Evolutionary conservation across 2,888 invertebrate genomes (phyloP), one percentile per base, ranked within the genome.

Genomic region (Drosophila infuscata): DNA sequence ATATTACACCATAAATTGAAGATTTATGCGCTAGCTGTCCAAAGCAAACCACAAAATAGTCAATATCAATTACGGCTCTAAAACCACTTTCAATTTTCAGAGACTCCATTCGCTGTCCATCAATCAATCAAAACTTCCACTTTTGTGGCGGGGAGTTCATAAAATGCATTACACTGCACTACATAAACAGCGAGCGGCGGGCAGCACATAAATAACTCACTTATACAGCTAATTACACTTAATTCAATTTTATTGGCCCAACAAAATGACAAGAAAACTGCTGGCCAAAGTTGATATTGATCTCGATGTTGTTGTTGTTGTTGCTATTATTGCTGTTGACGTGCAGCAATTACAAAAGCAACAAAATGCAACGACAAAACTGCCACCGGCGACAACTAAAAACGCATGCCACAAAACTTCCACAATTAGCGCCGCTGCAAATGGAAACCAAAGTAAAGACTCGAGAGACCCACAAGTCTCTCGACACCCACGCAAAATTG

Each of bases 141-240:
- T 29, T 46, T 17, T 33, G 41, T 8, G 3, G n/a, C 15, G 17
- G 25, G 32, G 11, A 20, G 57, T 43, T 2, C 33, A 57, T 59
- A 36, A 41, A 67, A 59, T 59, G 52, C 67, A 67, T 57, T 76
- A 54, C 68, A 72, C 70, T 74, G 76, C 74, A 70, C 68, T 66
- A 56, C 78, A 82, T 78, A 84, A 80, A 81, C 70, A 65, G 64
- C 43, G 29, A 64, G 54, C 59, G 25, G 46, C 33, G 51, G 48
- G 33, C 48, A 38, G 54, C 76, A 78, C 83, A 87, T 87, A 87
- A 87, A 87, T 88, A 87, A 87, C 88, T 89, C 87, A 83, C 78
- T 87, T 85, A 70, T 74, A 59, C 70, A 68, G 54, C 89, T 87
- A 87, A 87, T 89, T 87, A 82, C 85, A 83, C 67, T 82, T 75